Evolutionary conservation across 1,140 invertebrate species (phyloP), one percentile per base, ranked within the genome.

Genomic region (Bombus breviceps): DNA sequence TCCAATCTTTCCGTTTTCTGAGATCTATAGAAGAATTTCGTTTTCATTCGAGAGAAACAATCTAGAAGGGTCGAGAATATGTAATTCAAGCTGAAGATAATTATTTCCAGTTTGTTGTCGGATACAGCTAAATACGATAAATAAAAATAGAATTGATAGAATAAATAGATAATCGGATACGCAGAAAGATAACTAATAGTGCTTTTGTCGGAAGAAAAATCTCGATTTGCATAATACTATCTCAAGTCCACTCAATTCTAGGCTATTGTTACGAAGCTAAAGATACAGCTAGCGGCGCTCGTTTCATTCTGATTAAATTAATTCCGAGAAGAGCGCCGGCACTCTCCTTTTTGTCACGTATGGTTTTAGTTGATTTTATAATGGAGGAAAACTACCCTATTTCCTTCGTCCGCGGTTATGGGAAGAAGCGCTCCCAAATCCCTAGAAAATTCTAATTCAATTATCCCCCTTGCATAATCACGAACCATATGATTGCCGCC

Each of bases 321-420:
- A 90, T 89, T 90, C 89, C 84, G 69, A 81, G 87, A 81, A 85
- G 64, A 77, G 62, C 77, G 39, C 62, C 71, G 79, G 81, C 71
- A 59, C 85, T 81, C 82, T 86, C 90, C 90, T 91, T 92, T 92
- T 92, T 91, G 89, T 91, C 92, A 90, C 91, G 90, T 91, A 91
- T 91, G 91, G 92, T 89, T 92, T 91, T 92, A 92, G 90, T 92
- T 92, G 90, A 92, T 92, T 92, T 91, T 92, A 92, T 92, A 92
- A 92, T 91, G 87, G 91, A 86, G 89, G 80, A 87, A 89, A 88
- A 88, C 84, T 90, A 86, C 83, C 87, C 91, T 85, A 83, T 92
- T 88, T 85, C 78, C 75, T 83, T 85, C 62, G 69, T 81, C 64
- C 90, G 80, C 87, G 82, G 88, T 86, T 90, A 87, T 87, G 86